Evolutionary conservation across 2,888 invertebrate genomes (phyloP).

Genomic region (Nasonia oneida): DNA sequence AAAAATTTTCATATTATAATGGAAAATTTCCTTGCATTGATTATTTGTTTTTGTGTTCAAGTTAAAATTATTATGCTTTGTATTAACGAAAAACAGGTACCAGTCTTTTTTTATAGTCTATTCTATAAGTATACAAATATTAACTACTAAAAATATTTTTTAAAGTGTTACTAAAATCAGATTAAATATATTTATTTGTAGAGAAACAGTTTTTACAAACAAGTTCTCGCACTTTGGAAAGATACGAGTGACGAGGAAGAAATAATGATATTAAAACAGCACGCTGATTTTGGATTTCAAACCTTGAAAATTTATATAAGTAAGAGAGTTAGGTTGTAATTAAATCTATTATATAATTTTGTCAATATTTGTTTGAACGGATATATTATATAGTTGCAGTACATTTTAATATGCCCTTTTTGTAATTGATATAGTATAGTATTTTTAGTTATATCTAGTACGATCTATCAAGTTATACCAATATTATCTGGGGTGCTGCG

Average conservation of each 20-base stretch:
- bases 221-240: not conserved
- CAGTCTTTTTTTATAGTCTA: too few relatives aligned
- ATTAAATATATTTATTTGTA: not conserved
- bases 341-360: too few relatives aligned
- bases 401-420: not conserved
- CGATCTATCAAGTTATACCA: not conserved
- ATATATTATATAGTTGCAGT: not conserved
- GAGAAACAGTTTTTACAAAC: not conserved
- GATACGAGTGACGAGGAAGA: not conserved
- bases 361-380: not conserved
- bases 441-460: not conserved
- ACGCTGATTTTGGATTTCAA: not conserved
- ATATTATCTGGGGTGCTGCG: not conserved
- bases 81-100: too few relatives aligned
- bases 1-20: too few relatives aligned
- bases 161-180: not conserved
- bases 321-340: not conserved
- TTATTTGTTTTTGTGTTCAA: too few relatives aligned
- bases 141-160: too few relatives aligned
- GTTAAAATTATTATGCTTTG: too few relatives aligned
- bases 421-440: not conserved
- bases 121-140: too few relatives aligned
- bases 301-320: not conserved
- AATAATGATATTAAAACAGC: not conserved
- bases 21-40: too few relatives aligned